A percentile compares a stretch with the other conserved stretches of the same genome.
Evolutionary conservation across 1,140 invertebrate species (phyloP).

Genomic region (Bombus vancouverensis): DNA sequence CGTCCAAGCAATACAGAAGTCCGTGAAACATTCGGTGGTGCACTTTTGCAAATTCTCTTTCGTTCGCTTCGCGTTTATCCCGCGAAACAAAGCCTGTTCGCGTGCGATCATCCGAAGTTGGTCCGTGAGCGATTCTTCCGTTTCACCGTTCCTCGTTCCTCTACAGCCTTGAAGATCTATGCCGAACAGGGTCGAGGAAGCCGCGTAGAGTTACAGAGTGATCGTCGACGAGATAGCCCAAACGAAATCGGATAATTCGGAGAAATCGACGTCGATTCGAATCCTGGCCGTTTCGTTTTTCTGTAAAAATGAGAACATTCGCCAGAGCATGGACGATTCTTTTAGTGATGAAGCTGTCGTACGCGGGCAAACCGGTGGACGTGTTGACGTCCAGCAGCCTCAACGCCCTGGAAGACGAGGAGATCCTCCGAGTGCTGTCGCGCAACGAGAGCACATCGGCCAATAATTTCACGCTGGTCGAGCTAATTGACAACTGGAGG

Average conservation of each 20-base stretch:
- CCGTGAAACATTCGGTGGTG: conserved; percentile 38
- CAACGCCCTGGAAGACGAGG: conserved; percentile 50
- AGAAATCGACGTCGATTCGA: not conserved
- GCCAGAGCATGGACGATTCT: conserved; percentile 37
- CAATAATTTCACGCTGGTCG: conserved; percentile 59
- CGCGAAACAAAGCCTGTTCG: not conserved
- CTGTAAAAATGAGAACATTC: conserved; percentile 36
- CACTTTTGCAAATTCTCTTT: conserved; percentile 4
- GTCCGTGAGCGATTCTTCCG: too few species aligned
- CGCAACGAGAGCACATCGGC: conserved; percentile 47
- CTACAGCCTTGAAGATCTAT: not conserved
- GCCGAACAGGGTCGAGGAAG: not conserved
- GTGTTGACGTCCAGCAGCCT: conserved; percentile 48
- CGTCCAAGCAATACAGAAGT: conserved; percentile 40
- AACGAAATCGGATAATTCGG: not conserved
- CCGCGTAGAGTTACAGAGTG: not conserved
- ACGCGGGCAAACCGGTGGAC: conserved; percentile 56
- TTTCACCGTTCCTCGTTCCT: too few species aligned
- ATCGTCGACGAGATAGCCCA: too few species aligned
- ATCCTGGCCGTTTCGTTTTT: not conserved
- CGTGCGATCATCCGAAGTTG: not conserved
- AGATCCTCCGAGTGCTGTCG: conserved; percentile 52
- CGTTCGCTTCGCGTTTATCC: not conserved
- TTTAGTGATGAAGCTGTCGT: conserved; percentile 27
- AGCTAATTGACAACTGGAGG: conserved; percentile 46